Base-by-base conservation (phyloP, 1,140 invertebrate genomes). In the Laupala kohalensis region DNA sequence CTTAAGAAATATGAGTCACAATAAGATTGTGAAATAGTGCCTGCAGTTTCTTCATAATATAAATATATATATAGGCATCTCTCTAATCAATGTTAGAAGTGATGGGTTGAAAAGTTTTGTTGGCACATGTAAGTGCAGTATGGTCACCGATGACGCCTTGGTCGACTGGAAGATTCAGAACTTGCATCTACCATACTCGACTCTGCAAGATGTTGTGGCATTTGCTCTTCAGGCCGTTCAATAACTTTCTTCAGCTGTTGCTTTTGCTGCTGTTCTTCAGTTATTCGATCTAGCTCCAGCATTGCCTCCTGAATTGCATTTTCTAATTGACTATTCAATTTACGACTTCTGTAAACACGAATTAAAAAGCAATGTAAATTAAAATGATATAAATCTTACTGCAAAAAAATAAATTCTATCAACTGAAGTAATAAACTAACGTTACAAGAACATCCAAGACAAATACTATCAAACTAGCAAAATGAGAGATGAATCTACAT, bases 281-380 rank as follows among this genome's bases (percentile, higher is more conserved):
- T 77, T 73, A 84, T 86, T 76, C 86, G 85, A 79, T 92, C 90
- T 75, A 94, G 81, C 78, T 94, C 92, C 71, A 87, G 84, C 92
- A 95, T 93, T 68, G 92, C 92, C 83, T 95, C 92, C 83, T 95
- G 92, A 78, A 95, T 95, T 65, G 92, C 92, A 78, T 91, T 91
- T 81, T 95, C 92, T 76, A 95, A 81, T 78, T 92, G 88, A 76
- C 87, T 88, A 83, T 93, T 94, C 84, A 95, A 83, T 90, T 94
- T 94, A 84, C 92, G 88, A 86, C 91, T 92, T 88, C 92, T 92
- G 82, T 74, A 83, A 83, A n/a, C n/a, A n/a, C n/a, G n/a, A n/a
- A n/a, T n/a, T n/a, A n/a, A n/a, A n/a, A n/a, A n/a, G n/a, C n/a
- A n/a, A n/a, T n/a, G n/a, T n/a, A n/a, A n/a, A n/a, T n/a, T n/a